phyloP scores from a whole-genome alignment of 2,113 vertebrate species.

The Calidris pugnax region DNA sequence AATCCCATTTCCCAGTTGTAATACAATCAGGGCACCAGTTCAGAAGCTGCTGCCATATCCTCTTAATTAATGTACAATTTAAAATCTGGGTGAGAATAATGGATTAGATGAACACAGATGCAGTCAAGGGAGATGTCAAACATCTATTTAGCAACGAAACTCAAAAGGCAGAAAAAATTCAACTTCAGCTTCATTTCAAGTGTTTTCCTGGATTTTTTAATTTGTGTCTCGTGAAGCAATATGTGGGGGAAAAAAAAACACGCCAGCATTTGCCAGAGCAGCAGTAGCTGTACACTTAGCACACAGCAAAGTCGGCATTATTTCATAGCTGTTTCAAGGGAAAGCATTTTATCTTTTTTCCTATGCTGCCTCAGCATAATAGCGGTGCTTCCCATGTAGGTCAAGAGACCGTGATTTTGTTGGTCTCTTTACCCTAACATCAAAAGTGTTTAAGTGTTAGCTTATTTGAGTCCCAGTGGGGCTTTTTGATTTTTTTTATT shows the following conservation, averaged over 20 bases:
- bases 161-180: conserved; percentile 12
- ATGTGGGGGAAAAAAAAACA: neutral
- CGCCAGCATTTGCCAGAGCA: neutral
- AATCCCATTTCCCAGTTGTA: conserved; percentile 2
- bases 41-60: conserved; percentile 25
- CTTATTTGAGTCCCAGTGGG: neutral
- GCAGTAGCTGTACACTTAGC: conserved; percentile 1
- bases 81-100: neutral
- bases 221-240: conserved; percentile 30
- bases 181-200: conserved; percentile 37
- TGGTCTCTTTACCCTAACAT: neutral
- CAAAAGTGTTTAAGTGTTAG: neutral
- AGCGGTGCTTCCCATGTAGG: conserved; percentile 40
- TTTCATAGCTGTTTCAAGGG: conserved; percentile 45
- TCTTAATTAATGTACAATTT: conserved; percentile 44
- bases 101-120: neutral
- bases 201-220: conserved; percentile 17
- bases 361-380: conserved; percentile 10
- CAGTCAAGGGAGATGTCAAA: conserved; percentile 1
- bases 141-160: neutral
- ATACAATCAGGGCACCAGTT: conserved; percentile 37
- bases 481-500: neutral
- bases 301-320: conserved; percentile 47
- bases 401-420: conserved; percentile 14
- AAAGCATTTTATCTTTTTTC: conserved; percentile 49